Percentiles rank a stretch among this genome's conserved stretches.
These are phyloP conservation scores for Erethizon dorsatum DNA, from an alignment of 2,797 vertebrate genomes.

Conservation along the genomic window DNA sequence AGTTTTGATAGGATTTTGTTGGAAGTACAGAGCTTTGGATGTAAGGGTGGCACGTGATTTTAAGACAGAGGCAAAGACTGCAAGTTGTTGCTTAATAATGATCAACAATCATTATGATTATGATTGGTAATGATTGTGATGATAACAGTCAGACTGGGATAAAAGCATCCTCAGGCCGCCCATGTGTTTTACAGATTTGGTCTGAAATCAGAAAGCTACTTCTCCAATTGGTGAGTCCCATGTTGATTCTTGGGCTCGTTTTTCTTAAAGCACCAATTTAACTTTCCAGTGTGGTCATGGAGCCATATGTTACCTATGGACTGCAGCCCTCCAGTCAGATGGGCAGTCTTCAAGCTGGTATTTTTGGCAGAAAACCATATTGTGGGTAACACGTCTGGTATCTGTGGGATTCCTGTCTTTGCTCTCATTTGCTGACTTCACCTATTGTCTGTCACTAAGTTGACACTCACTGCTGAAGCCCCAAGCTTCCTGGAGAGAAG, in stretches of 20 bases:
- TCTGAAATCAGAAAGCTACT: slow-evolving; percentile 39
- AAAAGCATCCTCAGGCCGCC: not conserved
- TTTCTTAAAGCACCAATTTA: not conserved
- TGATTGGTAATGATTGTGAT: not conserved
- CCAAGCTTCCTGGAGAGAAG: not conserved
- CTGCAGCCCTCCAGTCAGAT: slow-evolving; percentile 10
- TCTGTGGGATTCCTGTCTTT: slow-evolving; percentile 28
- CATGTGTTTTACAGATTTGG: not conserved
- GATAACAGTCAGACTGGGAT: not conserved
- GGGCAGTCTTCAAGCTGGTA: slow-evolving; percentile 15
- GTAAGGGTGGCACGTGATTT: not conserved
- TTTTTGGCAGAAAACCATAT: slow-evolving; percentile 78
- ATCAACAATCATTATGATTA: not conserved
- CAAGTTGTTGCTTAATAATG: not conserved
- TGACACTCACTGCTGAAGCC: not conserved
- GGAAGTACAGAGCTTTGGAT: not conserved
- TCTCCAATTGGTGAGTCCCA: accelerated
- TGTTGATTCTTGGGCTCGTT: not conserved
- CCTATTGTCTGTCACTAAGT: not conserved
- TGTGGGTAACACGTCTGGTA: slow-evolving; percentile 36
- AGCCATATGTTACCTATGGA: not conserved
- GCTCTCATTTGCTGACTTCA: not conserved
- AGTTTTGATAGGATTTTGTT: not conserved
- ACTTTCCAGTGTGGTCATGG: not conserved
- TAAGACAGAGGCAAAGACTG: not conserved